Percentiles rank a stretch among this genome's conserved stretches.
These are phyloP conservation scores for Amyelois transitella DNA, from an alignment of 1,140 invertebrate species.

Conservation along the genomic window DNA sequence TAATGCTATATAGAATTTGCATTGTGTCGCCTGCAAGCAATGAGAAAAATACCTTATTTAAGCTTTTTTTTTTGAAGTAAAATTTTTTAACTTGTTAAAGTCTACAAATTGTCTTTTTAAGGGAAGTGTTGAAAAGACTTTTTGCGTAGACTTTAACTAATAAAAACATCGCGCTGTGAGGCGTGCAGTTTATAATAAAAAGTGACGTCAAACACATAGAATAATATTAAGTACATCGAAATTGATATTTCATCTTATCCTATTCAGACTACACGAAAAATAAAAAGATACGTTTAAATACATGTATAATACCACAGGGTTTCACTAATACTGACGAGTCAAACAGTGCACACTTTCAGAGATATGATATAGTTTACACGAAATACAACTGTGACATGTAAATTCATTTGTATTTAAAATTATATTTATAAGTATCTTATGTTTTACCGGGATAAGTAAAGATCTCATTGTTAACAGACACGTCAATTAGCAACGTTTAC, in stretches of 20 bases:
- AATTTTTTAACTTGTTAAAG: too few relatives aligned
- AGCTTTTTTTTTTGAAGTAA: too few relatives aligned
- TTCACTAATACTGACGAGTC: slow-evolving; percentile 63
- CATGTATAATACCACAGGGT: slow-evolving; percentile 46
- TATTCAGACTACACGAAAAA: slow-evolving; percentile 42
- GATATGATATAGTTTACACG: slow-evolving; percentile 46
- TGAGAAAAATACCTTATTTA: too few relatives aligned
- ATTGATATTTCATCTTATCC: slow-evolving; percentile 43
- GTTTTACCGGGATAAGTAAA: too few relatives aligned
- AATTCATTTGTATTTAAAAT: background rate
- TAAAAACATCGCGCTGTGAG: background rate
- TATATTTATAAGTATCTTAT: background rate
- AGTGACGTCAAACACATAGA: slow-evolving; percentile 26
- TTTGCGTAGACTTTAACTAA: too few relatives aligned
- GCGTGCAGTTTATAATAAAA: slow-evolving; percentile 16
- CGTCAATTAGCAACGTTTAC: too few relatives aligned
- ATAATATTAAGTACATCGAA: slow-evolving; percentile 35
- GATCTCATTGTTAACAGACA: too few relatives aligned
- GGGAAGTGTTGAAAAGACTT: too few relatives aligned
- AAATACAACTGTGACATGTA: background rate
- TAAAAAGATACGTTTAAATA: slow-evolving; percentile 35
- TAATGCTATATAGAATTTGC: too few relatives aligned
- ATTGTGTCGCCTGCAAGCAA: too few relatives aligned
- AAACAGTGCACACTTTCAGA: slow-evolving; percentile 44
- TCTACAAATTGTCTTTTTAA: too few relatives aligned